These are phyloP conservation scores for Aurelia sp. DNA, from an alignment of 30 jellyfish, hydroid and myxozoan species.

Conservation along the genomic window DNA sequence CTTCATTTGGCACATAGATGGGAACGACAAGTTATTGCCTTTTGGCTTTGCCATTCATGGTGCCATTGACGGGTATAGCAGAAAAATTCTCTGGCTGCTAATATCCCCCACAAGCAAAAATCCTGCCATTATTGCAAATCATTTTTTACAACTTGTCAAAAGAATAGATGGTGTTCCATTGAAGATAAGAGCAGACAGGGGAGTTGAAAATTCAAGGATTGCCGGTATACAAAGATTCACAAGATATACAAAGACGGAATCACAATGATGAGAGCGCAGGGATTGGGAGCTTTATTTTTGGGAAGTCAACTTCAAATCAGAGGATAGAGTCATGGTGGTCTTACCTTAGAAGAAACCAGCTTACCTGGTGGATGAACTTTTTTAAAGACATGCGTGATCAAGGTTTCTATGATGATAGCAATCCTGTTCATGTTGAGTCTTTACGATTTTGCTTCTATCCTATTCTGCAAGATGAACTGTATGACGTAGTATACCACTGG, in stretches of 20 bases:
- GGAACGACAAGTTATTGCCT: constrained; percentile 44
- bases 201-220: constrained; percentile 44
- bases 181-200: constrained; percentile 33
- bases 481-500: constrained; percentile 1
- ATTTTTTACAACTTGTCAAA: constrained; percentile 5
- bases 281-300: not conserved
- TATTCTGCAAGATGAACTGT: constrained; percentile 43
- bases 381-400: constrained; percentile 43
- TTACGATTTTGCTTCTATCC: constrained; percentile 36
- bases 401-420: constrained; percentile 17
- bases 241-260: constrained; percentile 3
- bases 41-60: constrained; percentile 61
- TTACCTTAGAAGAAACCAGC: not conserved
- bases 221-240: constrained; percentile 21
- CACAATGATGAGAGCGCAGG: not conserved
- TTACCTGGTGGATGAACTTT: constrained; percentile 22
- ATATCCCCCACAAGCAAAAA: constrained; percentile 27
- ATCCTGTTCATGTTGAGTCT: constrained; percentile 28
- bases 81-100: constrained; percentile 48
- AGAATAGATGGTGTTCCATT: constrained; percentile 12
- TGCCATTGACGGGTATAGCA: constrained; percentile 52
- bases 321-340: constrained; percentile 70
- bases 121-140: constrained; percentile 10
- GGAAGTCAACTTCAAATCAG: constrained; percentile 46
- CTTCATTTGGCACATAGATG: constrained; percentile 37